Evolutionary conservation across 2,888 invertebrate genomes (phyloP).

Genomic region (Amphipoea oculea): DNA sequence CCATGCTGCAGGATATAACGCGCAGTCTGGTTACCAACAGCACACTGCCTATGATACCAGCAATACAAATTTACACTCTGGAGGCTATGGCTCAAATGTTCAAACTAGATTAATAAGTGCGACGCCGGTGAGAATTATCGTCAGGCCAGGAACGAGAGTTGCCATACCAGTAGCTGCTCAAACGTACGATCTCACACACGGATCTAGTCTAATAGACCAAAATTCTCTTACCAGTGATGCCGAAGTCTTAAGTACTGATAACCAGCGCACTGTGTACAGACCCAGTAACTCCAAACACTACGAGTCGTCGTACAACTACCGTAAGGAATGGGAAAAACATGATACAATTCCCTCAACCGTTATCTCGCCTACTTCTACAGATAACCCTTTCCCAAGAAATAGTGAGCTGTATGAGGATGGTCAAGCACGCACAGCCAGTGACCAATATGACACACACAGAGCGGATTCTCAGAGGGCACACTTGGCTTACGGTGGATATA

Average conservation of each 20-base stretch:
- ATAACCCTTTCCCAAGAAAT: constrained; percentile 74
- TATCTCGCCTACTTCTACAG: constrained; percentile 72
- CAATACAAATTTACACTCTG: constrained; percentile 68
- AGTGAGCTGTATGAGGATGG: constrained; percentile 81
- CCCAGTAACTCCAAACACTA: constrained; percentile 79
- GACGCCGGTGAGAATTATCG: constrained; percentile 78
- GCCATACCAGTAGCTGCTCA: constrained; percentile 80
- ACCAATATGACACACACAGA: constrained; percentile 67
- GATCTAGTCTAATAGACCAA: constrained; percentile 72
- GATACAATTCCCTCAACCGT: constrained; percentile 74
- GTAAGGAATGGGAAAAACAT: constrained; percentile 87
- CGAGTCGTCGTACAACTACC: constrained; percentile 85
- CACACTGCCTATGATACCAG: constrained; percentile 67
- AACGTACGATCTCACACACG: constrained; percentile 70
- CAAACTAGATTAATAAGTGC: constrained; percentile 72
- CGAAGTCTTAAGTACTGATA: constrained; percentile 72
- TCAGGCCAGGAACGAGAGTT: constrained; percentile 81
- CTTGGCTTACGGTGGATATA: constrained; percentile 72
- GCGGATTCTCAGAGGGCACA: constrained; percentile 70
- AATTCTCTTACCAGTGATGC: constrained; percentile 77
- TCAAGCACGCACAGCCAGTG: constrained; percentile 65
- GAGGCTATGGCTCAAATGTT: constrained; percentile 69
- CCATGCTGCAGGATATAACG: constrained; percentile 70
- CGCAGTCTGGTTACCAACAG: constrained; percentile 74
- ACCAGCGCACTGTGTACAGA: constrained; percentile 65